phyloP scores from a whole-genome alignment of 2,888 invertebrate species.

The Fragum whitleyi region DNA sequence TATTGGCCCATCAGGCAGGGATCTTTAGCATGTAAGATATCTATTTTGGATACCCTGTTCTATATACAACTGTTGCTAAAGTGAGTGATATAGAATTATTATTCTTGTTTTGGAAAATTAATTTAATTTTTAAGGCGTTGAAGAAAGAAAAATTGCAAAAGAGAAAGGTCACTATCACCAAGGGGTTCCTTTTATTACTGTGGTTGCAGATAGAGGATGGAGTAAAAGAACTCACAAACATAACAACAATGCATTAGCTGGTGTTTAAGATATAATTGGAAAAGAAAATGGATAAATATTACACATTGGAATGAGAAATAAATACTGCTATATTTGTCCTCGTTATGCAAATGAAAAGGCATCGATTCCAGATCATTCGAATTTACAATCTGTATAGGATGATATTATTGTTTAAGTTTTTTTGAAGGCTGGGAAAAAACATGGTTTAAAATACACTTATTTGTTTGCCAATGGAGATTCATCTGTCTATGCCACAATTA shows the following conservation, averaged over 20 bases:
- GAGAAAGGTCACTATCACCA: conserved; percentile 42
- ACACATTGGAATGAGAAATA: conserved; percentile 64
- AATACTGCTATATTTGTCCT: conserved; percentile 58
- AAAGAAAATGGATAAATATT: conserved; percentile 57
- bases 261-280: conserved; percentile 63
- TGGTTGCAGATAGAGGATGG: conserved; percentile 66
- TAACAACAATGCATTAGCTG: conserved; percentile 63
- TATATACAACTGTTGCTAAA: too few relatives aligned
- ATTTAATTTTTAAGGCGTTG: conserved; percentile 27
- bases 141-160: conserved; percentile 52
- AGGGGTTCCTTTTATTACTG: conserved; percentile 60
- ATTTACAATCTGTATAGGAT: conserved; percentile 51
- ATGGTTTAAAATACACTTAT: conserved; percentile 34
- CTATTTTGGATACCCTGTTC: too few relatives aligned
- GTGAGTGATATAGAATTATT: too few relatives aligned
- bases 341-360: conserved; percentile 26
- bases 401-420: conserved; percentile 62
- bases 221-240: conserved; percentile 62
- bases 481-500: conserved; percentile 42
- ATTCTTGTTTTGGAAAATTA: not conserved
- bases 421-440: conserved; percentile 42
- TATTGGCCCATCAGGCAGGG: too few relatives aligned
- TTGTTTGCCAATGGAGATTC: conserved; percentile 37
- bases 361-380: conserved; percentile 24
- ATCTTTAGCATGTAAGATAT: too few relatives aligned